These are phyloP conservation scores for Metalampra italica DNA, from an alignment of 2,888 invertebrate genomes.

Conservation along the genomic window DNA sequence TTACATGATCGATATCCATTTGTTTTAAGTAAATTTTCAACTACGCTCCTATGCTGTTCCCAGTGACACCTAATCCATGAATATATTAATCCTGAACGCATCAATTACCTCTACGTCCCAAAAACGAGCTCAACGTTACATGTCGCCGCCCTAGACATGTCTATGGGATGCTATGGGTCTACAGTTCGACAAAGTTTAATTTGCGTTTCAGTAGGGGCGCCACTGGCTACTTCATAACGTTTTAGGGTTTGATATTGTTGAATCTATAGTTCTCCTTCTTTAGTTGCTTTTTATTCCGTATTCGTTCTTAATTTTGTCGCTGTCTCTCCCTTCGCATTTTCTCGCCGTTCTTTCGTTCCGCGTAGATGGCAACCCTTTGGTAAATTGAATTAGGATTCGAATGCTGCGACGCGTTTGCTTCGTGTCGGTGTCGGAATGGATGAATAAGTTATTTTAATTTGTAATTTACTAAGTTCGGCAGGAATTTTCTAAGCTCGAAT, in stretches of 20 bases:
- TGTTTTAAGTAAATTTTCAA: too few relatives aligned
- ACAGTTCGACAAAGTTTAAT: conserved; percentile 18
- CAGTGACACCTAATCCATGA: too few relatives aligned
- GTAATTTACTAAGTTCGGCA: too few relatives aligned
- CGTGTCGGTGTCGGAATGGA: conserved; percentile 18
- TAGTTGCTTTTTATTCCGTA: too few relatives aligned
- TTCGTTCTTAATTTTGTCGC: conserved; percentile 7
- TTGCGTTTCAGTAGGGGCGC: conserved; percentile 21
- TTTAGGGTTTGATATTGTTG: too few relatives aligned
- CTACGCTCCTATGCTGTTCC: too few relatives aligned
- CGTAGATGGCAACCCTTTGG: conserved; percentile 69
- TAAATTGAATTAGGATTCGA: conserved; percentile 64
- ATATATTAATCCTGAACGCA: conserved; percentile 43
- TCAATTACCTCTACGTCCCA: conserved; percentile 54
- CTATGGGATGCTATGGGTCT: conserved; percentile 50
- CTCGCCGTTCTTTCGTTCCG: conserved; percentile 53
- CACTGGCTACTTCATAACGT: too few relatives aligned
- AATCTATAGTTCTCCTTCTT: neutral
- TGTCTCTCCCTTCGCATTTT: conserved; percentile 23
- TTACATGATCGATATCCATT: too few relatives aligned
- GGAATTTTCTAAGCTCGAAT: too few relatives aligned
- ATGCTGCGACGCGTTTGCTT: conserved; percentile 34
- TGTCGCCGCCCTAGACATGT: conserved; percentile 66
- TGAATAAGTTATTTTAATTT: neutral
- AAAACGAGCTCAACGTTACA: conserved; percentile 51